A percentile compares a stretch with the other conserved stretches of the same genome.
phyloP scores from a whole-genome alignment of 2,113 vertebrate genomes.

The Syrrhaptes paradoxus region DNA sequence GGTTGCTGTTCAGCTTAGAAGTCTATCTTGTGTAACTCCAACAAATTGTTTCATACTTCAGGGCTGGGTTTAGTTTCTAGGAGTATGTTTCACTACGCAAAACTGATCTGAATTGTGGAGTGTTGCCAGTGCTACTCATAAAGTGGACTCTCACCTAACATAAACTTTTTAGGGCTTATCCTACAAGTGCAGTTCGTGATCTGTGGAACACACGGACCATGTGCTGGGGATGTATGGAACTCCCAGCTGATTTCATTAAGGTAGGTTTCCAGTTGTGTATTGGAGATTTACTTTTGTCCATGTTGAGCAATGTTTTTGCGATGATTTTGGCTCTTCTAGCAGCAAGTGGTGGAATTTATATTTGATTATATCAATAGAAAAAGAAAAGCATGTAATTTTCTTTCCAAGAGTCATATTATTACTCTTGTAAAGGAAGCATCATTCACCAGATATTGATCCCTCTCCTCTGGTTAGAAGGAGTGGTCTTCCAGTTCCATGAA shows the following conservation, averaged over 20 bases:
- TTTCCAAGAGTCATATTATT: neutral
- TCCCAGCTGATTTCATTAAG: conserved; percentile 52
- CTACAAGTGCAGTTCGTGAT: conserved; percentile 4
- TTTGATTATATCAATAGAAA: neutral
- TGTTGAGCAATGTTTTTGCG: neutral
- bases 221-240: conserved; percentile 7
- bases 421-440: conserved; percentile 6
- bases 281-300: conserved; percentile 10
- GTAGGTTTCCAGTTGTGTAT: conserved; percentile 23
- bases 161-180: conserved; percentile 61
- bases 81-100: neutral
- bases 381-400: neutral
- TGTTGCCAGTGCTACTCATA: conserved; percentile 46
- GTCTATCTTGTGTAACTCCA: neutral
- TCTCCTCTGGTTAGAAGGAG: conserved; percentile 4
- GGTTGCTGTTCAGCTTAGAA: neutral
- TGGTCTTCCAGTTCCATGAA: neutral
- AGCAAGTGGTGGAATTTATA: neutral
- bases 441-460: conserved; percentile 23
- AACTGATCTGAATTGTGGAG: conserved; percentile 16
- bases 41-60: neutral
- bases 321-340: conserved; percentile 2
- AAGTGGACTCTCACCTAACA: conserved; percentile 55
- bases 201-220: conserved; percentile 20
- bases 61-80: neutral